Percentiles rank a stretch among this genome's conserved stretches.
These are phyloP conservation scores for Thamnophis elegans DNA, from an alignment of 2,797 vertebrate species.

Conservation along the genomic window DNA sequence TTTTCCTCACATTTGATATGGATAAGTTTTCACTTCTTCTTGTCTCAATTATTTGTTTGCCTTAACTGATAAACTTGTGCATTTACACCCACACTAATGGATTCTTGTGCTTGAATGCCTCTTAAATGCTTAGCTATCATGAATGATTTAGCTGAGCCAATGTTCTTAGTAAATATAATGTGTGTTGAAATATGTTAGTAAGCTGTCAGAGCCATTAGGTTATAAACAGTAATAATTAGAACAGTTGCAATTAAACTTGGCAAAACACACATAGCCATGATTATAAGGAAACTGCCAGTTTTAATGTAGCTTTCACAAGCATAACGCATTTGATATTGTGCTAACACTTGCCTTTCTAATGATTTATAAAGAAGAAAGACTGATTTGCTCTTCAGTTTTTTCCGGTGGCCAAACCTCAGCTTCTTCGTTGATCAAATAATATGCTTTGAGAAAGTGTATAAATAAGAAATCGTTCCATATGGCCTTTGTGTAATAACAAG, in stretches of 20 bases:
- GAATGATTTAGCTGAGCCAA: not conserved
- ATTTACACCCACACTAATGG: not conserved
- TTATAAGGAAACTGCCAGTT: not conserved
- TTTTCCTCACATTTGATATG: not conserved
- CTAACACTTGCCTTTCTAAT: conserved; percentile 10
- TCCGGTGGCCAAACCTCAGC: conserved; percentile 41
- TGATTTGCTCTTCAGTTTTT: conserved; percentile 36
- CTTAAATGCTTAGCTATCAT: not conserved
- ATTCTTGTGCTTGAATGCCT: not conserved
- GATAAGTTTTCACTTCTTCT: not conserved
- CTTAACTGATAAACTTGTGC: not conserved
- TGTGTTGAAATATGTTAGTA: not conserved
- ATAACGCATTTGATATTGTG: not conserved
- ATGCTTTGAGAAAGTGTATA: not conserved
- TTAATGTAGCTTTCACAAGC: not conserved
- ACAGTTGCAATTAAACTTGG: not conserved
- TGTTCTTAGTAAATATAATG: conserved; percentile 2
- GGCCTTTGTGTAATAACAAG: conserved; percentile 59
- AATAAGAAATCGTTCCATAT: conserved; percentile 39
- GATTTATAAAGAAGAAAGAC: conserved; percentile 12
- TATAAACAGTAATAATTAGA: not conserved
- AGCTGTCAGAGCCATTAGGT: not conserved
- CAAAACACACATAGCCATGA: not conserved
- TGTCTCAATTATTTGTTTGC: not conserved
- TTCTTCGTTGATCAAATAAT: conserved; percentile 43